Percentiles rank a stretch among this genome's conserved stretches.
Evolutionary conservation across 2,888 invertebrate genomes (phyloP).

Genomic region (Calameuta pallipes): DNA sequence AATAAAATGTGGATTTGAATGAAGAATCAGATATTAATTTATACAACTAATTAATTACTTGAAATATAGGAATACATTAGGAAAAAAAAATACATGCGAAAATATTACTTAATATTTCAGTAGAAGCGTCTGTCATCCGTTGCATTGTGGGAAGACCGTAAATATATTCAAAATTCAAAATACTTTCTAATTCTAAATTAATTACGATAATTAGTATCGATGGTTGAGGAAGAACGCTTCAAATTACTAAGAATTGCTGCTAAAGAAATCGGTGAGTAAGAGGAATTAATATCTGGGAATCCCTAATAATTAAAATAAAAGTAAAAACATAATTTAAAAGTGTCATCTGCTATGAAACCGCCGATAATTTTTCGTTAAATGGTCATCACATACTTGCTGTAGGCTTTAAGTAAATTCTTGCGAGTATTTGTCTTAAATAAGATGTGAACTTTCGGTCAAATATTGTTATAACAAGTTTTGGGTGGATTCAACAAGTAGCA

Average conservation of each 20-base stretch:
- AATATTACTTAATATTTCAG: neutral
- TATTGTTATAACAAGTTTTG: neutral
- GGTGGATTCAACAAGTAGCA: conserved; percentile 20
- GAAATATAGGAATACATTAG: neutral
- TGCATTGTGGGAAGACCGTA: neutral
- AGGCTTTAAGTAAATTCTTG: neutral
- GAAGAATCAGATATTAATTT: neutral
- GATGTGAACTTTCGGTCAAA: neutral
- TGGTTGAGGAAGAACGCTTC: neutral
- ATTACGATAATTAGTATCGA: neutral
- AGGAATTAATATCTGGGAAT: neutral
- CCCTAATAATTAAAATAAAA: neutral
- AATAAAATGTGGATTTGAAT: neutral
- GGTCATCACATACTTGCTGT: neutral
- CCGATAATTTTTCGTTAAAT: neutral
- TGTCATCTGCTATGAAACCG: neutral
- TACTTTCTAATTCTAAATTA: neutral
- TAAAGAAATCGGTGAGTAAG: neutral
- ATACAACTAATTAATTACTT: neutral
- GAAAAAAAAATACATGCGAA: neutral
- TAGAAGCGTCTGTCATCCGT: neutral
- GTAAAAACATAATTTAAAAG: neutral
- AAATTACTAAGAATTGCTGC: neutral
- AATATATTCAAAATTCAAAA: neutral
- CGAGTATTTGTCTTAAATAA: neutral